Percentiles rank a stretch among this genome's conserved stretches.
Evolutionary conservation across 1,140 invertebrate species (phyloP).

Genomic region (Anadara kagoshimensis): DNA sequence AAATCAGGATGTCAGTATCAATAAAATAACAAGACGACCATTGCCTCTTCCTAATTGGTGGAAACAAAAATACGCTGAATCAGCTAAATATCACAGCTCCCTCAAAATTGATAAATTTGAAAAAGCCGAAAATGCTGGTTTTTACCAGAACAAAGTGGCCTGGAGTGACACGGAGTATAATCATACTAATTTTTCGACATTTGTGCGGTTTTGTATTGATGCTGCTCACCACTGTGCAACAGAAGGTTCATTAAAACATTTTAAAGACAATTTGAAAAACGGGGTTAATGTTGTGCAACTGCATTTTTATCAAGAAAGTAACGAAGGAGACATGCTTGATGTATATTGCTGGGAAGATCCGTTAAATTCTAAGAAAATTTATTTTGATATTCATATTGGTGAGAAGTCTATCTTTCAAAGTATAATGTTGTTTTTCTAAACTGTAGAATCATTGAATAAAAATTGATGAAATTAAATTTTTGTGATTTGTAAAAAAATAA

Average conservation of each 20-base stretch:
- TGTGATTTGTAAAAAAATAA: too few relatives aligned
- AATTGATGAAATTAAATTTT: too few relatives aligned
- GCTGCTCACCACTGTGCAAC: constrained; percentile 25
- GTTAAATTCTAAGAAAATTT: constrained; percentile 16
- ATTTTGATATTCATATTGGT: constrained; percentile 41
- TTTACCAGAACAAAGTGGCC: constrained; percentile 33
- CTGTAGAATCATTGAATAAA: too few relatives aligned
- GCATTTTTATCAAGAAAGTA: constrained; percentile 35
- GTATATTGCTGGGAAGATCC: constrained; percentile 30
- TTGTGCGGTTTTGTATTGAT: constrained; percentile 35
- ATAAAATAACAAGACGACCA: constrained; percentile 41
- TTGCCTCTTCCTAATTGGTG: constrained; percentile 49
- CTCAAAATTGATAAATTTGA: constrained; percentile 44
- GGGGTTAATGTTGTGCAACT: constrained; percentile 32
- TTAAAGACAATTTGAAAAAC: constrained; percentile 30
- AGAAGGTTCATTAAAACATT: constrained; percentile 26
- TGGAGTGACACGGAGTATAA: constrained; percentile 47
- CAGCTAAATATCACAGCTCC: constrained; percentile 18
- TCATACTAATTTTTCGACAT: constrained; percentile 44
- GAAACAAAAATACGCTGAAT: constrained; percentile 50
- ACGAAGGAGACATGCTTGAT: constrained; percentile 30
- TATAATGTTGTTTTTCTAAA: constrained; percentile 24
- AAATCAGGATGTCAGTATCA: constrained; percentile 49
- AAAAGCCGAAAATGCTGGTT: constrained; percentile 20
- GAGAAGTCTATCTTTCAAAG: constrained; percentile 46